phyloP scores from a whole-genome alignment of 2,888 invertebrate genomes.

The Megalurothrips usitatus region DNA sequence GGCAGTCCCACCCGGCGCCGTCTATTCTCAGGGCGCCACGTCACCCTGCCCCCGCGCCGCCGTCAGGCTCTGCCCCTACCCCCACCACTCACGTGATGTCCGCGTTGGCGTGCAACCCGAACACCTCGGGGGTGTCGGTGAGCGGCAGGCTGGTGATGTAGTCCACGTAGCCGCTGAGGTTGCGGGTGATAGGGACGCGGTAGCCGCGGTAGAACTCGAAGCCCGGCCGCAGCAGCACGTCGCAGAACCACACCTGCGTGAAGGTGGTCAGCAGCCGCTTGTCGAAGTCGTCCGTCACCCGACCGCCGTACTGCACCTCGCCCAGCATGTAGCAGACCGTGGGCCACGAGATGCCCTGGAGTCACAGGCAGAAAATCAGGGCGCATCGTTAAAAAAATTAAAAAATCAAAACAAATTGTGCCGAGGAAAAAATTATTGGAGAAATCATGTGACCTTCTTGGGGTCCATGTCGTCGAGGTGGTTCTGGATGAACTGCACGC shows the following conservation, averaged over 20 bases:
- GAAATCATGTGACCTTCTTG: slow-evolving; percentile 59
- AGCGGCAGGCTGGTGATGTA: slow-evolving; percentile 80
- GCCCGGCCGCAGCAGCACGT: slow-evolving; percentile 74
- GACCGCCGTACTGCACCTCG: slow-evolving; percentile 79
- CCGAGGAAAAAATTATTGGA: slow-evolving; percentile 21
- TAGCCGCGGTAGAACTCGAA: slow-evolving; percentile 94
- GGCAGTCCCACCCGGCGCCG: no score
- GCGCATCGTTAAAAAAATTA: no score
- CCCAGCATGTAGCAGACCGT: slow-evolving; percentile 97
- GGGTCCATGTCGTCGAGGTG: slow-evolving; percentile 96
- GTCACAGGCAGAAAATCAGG: no score
- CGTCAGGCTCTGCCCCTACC: no score
- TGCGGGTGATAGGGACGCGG: slow-evolving; percentile 80
- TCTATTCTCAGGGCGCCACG: no score
- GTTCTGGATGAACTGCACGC: slow-evolving; percentile 93
- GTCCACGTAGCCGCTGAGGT: slow-evolving; percentile 73
- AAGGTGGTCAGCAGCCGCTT: slow-evolving; percentile 89
- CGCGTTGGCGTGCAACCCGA: slow-evolving; percentile 93
- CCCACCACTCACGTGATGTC: slow-evolving; percentile 72
- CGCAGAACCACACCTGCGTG: slow-evolving; percentile 93
- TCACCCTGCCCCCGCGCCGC: no score
- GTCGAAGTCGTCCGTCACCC: slow-evolving; percentile 96
- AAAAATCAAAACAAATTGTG: no score
- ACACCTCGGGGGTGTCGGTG: slow-evolving; percentile 90
- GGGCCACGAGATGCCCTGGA: slow-evolving; percentile 91